Percentiles rank a stretch among this genome's conserved stretches.
These are phyloP conservation scores for Climacteris rufus DNA, from an alignment of 2,113 vertebrate genomes.

Conservation along the genomic window DNA sequence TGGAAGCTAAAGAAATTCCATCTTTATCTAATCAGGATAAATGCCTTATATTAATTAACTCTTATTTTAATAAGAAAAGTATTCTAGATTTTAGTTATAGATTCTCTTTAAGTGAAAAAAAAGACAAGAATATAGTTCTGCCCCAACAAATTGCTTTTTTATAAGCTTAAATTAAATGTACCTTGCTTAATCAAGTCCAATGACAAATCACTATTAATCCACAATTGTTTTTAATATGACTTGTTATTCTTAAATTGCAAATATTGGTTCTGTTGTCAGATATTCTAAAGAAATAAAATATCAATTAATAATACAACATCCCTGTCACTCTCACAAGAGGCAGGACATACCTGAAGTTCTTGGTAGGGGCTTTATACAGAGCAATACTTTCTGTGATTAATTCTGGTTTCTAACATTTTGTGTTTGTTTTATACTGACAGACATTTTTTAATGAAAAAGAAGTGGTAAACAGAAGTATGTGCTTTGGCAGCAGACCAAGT, in stretches of 20 bases:
- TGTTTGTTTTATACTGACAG: not conserved
- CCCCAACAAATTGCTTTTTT: not conserved
- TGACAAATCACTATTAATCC: not conserved
- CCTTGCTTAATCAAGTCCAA: not conserved
- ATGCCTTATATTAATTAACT: not conserved
- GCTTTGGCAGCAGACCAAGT: not conserved
- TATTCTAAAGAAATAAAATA: not conserved
- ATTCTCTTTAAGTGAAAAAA: not conserved
- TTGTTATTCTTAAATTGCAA: not conserved
- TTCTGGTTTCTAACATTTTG: not conserved
- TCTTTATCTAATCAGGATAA: not conserved
- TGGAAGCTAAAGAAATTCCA: not conserved
- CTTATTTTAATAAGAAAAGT: not conserved
- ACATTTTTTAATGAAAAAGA: not conserved
- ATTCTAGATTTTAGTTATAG: not conserved
- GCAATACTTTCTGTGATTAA: not conserved
- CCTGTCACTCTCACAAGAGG: fast-evolving
- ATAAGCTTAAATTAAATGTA: not conserved
- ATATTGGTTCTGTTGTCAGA: not conserved
- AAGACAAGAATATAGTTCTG: not conserved
- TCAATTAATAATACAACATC: not conserved
- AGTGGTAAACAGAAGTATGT: not conserved
- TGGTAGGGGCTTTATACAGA: not conserved
- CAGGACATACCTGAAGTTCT: not conserved
- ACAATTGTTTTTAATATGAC: not conserved